Conservation (phyloP, 2,797 vertebrate species). For the Bradypus variegatus region DNA sequence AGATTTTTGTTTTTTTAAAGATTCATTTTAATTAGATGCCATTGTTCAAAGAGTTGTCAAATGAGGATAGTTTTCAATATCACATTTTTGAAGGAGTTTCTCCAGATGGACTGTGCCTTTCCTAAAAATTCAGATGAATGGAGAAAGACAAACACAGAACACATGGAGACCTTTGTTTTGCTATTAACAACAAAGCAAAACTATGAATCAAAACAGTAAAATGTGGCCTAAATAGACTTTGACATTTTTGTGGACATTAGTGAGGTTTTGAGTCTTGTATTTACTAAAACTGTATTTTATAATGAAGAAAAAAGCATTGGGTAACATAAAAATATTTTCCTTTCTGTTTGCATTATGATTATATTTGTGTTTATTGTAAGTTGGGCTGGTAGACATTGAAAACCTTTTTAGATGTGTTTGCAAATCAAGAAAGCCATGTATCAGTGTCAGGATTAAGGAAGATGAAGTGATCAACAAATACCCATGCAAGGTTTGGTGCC, state of each 20-base stretch:
- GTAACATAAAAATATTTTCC: not conserved
- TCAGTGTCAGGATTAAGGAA: constrained; percentile 21
- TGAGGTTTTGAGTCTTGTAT: not conserved
- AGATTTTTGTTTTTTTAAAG: not conserved
- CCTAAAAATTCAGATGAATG: not conserved
- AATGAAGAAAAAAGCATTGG: constrained; percentile 4
- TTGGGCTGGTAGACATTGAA: not conserved
- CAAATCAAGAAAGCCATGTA: not conserved
- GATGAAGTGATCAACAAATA: constrained; percentile 10
- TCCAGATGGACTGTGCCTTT: not conserved
- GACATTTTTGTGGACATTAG: not conserved
- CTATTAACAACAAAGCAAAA: constrained; percentile 11
- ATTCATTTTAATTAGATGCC: not conserved
- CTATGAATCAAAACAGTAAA: not conserved
- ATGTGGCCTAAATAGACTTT: not conserved
- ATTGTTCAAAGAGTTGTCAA: not conserved
- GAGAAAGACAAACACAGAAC: not conserved
- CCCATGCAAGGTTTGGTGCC: not conserved
- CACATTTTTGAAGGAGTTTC: not conserved
- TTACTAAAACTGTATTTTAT: constrained; percentile 20
- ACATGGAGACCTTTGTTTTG: not conserved
- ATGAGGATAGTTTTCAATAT: not conserved
- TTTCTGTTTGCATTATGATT: constrained; percentile 2
- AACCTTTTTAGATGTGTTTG: not conserved
- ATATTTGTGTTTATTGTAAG: not conserved